Percentiles rank a stretch among this genome's conserved stretches.
These are phyloP conservation scores for Conops quadrifasciatus DNA, from an alignment of 2,888 invertebrate species.

Conservation along the genomic window DNA sequence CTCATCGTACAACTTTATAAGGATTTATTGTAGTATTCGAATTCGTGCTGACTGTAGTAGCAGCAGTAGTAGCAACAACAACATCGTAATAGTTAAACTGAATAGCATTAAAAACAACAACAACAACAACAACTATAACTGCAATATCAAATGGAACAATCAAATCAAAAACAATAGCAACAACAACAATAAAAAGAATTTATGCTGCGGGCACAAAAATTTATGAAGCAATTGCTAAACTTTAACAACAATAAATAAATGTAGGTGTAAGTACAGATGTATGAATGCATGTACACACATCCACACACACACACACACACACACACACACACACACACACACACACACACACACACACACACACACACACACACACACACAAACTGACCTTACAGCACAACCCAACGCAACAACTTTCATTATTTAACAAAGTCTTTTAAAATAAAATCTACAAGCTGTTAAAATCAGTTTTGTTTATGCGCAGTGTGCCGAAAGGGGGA, in stretches of 20 bases:
- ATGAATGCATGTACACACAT: not conserved
- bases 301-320: not conserved
- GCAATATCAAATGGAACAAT: not conserved
- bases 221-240: constrained; percentile 14
- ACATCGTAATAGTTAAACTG: not conserved
- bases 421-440: too few species aligned
- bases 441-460: too few species aligned
- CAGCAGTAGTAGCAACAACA: too few species aligned
- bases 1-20: too few species aligned
- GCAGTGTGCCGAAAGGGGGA: too few species aligned
- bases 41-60: too few species aligned
- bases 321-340: not conserved
- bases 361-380: too few species aligned
- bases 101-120: not conserved
- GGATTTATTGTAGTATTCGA: too few species aligned
- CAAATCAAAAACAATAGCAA: not conserved
- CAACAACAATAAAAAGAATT: not conserved
- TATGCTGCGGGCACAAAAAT: not conserved
- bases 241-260: not conserved
- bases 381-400: too few species aligned
- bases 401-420: too few species aligned
- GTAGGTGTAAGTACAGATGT: not conserved
- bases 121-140: not conserved
- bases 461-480: too few species aligned
- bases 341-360: not conserved